Conservation (phyloP, 2,113 vertebrate genomes). For the Dendropsophus ebraccatus region DNA sequence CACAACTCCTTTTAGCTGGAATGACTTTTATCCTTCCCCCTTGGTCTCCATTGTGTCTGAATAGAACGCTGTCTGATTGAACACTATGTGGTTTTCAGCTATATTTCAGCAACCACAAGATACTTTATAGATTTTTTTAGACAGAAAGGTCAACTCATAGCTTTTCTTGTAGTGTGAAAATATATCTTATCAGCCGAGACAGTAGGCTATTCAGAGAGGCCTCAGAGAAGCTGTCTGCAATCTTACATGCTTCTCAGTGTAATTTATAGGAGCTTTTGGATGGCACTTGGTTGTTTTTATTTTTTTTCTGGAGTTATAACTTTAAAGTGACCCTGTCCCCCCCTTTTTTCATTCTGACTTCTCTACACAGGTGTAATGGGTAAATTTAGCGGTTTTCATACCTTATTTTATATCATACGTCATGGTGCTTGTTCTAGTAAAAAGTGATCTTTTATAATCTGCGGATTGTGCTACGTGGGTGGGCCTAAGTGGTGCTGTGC, state of each 20-base stretch:
- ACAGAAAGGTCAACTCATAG: background rate
- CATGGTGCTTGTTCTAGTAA: too few species aligned
- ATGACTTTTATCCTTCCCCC: too few species aligned
- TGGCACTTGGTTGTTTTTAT: background rate
- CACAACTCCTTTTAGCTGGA: too few species aligned
- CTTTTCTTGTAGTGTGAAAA: background rate
- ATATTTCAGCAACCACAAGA: conserved; percentile 2
- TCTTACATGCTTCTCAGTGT: background rate
- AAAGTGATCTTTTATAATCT: too few species aligned
- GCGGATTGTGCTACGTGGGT: too few species aligned
- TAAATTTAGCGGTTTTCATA: too few species aligned
- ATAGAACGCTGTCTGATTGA: background rate
- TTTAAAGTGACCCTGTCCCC: too few species aligned
- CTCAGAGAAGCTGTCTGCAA: background rate
- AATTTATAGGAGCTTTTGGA: background rate
- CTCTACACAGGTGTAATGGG: too few species aligned
- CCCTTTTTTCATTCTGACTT: too few species aligned
- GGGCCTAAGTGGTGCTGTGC: too few species aligned
- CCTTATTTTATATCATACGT: too few species aligned
- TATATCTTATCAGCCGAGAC: background rate
- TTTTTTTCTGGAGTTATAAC: too few species aligned
- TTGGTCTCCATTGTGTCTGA: background rate
- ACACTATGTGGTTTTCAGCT: background rate
- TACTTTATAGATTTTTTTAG: background rate
- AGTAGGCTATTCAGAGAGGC: background rate